These are phyloP conservation scores for Corythoichthys intestinalis DNA, from an alignment of 2,113 vertebrate species.

Conservation along the genomic window DNA sequence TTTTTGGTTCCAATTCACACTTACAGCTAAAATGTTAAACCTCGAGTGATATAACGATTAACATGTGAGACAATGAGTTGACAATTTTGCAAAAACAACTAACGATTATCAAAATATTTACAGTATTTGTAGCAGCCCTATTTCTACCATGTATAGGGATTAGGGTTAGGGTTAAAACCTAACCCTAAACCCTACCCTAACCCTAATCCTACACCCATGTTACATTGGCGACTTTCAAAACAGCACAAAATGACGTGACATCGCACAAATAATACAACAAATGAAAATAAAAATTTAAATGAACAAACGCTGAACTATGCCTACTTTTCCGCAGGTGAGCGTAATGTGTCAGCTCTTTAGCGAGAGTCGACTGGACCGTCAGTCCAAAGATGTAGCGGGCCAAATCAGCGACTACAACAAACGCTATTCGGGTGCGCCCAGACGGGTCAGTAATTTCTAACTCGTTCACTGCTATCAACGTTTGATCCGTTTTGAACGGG, in stretches of 20 bases:
- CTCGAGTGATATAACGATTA: no score
- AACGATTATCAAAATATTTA: no score
- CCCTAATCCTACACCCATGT: background rate
- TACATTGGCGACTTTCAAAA: background rate
- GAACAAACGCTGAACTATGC: no score
- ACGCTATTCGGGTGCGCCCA: constrained; percentile 77
- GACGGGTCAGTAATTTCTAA: constrained; percentile 55
- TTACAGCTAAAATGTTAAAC: no score
- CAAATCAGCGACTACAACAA: constrained; percentile 81
- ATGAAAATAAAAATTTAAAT: no score
- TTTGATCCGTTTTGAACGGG: no score
- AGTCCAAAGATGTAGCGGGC: constrained; percentile 55
- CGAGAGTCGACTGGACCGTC: constrained; percentile 60
- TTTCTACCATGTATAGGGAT: no score
- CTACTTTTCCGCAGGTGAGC: constrained; percentile 60
- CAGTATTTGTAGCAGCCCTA: no score
- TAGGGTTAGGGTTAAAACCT: no score
- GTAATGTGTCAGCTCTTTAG: constrained; percentile 62
- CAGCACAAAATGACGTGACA: background rate
- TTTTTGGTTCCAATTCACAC: no score
- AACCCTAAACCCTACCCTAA: background rate
- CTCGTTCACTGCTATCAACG: background rate
- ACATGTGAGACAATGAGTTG: no score
- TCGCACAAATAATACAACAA: background rate
- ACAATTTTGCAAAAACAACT: no score